Evolutionary conservation across 2,888 invertebrate genomes (phyloP), one percentile per base, ranked within the genome.

Genomic region (Erebia epiphron): DNA sequence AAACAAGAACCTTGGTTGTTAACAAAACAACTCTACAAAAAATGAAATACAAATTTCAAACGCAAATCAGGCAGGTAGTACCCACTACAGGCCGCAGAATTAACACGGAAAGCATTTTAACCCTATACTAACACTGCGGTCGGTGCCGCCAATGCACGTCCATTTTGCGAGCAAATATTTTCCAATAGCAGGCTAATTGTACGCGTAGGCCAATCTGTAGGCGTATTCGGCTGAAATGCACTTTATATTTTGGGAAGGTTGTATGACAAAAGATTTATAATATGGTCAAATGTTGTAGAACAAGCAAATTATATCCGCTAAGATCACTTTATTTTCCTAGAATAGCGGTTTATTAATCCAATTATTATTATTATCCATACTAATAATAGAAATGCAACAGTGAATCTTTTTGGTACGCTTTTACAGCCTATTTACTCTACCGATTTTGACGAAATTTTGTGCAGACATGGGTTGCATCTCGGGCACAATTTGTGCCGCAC

Each of bases 161-260:
- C 71, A 69, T 66, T 62, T 68, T 49, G 58, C 60, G 63, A 62
- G 58, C 71, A 71, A 71, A 67, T 68, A 68, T 73, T 71, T 71
- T 68, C 52, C 66, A 68, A 68, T 63, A 61, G 62, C 54, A 57
- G 50, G 68, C 70, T 75, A 69, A 74, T 75, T 74, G 70, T 66
- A 57, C 61, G 66, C 21, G 21, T 8, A 7, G 21, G 62, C 49
- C 11, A 13, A 49, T 21, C 1, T 1, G 8, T 5, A 16, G n/a
- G 18, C 71, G 72, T 63, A 62, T 64, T 61, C 50, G 67, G 18
- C 54, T 18, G 46, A 58, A n/a, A 50, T 68, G 46, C 43, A 35
- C 50, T 54, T 54, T 46, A 18, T 14, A 18, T 13, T 61, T 46
- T 46, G 1, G 10, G n/a, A 41, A 41, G 41, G 1, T 1, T 46